Evolutionary conservation across 2,797 vertebrate genomes (phyloP).

Genomic region (Melanotaenia boesemani): DNA sequence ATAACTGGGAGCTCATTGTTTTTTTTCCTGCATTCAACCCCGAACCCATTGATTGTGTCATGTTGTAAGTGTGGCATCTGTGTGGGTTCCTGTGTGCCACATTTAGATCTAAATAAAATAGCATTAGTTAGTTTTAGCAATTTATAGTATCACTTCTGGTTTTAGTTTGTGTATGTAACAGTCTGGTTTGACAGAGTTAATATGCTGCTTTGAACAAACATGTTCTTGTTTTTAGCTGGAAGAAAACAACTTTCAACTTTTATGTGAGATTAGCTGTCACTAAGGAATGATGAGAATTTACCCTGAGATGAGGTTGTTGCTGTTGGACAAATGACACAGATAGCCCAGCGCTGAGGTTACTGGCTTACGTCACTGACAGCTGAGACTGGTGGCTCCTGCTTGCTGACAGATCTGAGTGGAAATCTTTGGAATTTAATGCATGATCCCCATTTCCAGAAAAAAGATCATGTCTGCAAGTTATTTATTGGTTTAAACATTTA

Average conservation of each 20-base stretch:
- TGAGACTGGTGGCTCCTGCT: not conserved
- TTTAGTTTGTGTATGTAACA: not conserved
- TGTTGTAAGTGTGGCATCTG: not conserved
- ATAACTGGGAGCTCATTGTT: not conserved
- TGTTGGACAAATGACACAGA: not conserved
- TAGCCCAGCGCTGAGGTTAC: not conserved
- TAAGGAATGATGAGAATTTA: slow-evolving; percentile 21
- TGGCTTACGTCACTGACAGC: slow-evolving; percentile 10
- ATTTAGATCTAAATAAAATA: not conserved
- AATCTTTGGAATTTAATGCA: not conserved
- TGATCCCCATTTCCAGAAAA: not conserved
- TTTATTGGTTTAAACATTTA: not conserved
- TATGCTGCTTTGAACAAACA: not conserved
- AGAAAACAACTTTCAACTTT: not conserved
- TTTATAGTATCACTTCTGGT: not conserved
- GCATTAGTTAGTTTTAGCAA: not conserved
- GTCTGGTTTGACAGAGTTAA: not conserved
- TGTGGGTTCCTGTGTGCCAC: not conserved
- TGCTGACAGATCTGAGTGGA: not conserved
- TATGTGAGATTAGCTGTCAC: not conserved
- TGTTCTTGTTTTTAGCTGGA: not conserved
- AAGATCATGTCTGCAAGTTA: not conserved
- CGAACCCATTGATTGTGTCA: not conserved
- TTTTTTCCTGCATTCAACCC: not conserved
- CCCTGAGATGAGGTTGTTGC: not conserved